phyloP scores from a whole-genome alignment of 2,113 vertebrate species.

The Peromyscus polionotus region DNA sequence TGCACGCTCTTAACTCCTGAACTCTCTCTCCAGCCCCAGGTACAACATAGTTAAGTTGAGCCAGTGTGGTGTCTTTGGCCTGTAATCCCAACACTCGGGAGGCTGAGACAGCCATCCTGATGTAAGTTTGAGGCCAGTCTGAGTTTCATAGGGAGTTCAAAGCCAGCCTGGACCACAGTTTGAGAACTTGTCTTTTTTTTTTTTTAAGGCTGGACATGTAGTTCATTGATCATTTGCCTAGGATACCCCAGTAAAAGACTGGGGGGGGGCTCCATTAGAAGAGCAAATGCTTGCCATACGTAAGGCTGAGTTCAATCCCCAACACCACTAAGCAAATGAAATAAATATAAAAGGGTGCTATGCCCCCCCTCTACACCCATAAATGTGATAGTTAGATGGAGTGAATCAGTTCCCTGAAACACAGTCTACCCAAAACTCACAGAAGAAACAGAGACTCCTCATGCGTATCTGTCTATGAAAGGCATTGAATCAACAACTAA shows the following conservation, averaged over 20 bases:
- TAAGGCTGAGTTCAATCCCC: background rate
- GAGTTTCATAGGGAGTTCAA: background rate
- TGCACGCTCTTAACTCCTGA: background rate
- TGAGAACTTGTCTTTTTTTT: background rate
- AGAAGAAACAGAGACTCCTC: background rate
- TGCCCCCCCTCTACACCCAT: background rate
- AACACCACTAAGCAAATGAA: background rate
- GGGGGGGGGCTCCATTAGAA: background rate
- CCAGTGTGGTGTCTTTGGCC: background rate
- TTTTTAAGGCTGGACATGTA: background rate
- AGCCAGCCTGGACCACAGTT: background rate
- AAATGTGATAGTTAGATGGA: background rate
- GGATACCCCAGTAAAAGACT: background rate
- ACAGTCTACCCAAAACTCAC: background rate
- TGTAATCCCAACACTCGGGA: background rate
- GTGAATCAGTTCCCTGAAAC: background rate
- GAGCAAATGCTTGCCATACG: background rate
- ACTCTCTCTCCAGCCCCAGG: background rate
- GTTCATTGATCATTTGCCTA: background rate
- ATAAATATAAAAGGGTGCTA: background rate
- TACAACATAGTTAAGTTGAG: background rate
- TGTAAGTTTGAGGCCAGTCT: background rate
- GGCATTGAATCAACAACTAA: conserved; percentile 19
- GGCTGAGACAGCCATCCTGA: background rate
- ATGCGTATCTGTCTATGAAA: background rate